phyloP scores from a whole-genome alignment of 1,140 invertebrate genomes.

The Hypothenemus hampei region DNA sequence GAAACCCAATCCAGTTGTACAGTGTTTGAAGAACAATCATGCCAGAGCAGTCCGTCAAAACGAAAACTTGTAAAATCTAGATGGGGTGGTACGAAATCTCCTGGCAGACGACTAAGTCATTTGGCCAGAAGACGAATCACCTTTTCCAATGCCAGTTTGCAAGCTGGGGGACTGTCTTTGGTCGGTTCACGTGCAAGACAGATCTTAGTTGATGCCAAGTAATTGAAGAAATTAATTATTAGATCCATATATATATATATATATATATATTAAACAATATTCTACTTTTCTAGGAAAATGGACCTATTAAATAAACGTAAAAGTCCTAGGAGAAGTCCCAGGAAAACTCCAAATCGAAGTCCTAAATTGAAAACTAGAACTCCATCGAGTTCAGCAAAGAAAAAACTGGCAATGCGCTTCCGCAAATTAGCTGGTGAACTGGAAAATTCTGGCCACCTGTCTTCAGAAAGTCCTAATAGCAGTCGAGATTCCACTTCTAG shows the following conservation, averaged over 20 bases:
- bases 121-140: constrained; percentile 58
- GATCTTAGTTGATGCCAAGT: constrained; percentile 43
- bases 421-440: constrained; percentile 33
- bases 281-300: constrained; percentile 36
- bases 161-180: constrained; percentile 27
- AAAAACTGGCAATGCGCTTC: constrained; percentile 49
- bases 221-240: no score
- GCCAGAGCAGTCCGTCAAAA: constrained; percentile 51
- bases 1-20: constrained; percentile 64
- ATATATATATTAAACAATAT: no score
- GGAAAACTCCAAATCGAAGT: constrained; percentile 41
- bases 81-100: constrained; percentile 58
- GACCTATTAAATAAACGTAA: constrained; percentile 44
- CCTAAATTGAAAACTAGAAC: constrained; percentile 37
- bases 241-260: no score
- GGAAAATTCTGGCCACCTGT: constrained; percentile 24
- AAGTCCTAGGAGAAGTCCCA: constrained; percentile 47
- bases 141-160: constrained; percentile 55
- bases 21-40: constrained; percentile 50
- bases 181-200: constrained; percentile 37
- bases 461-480: constrained; percentile 39
- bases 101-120: constrained; percentile 61
- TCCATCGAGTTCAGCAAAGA: constrained; percentile 49
- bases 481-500: constrained; percentile 41
- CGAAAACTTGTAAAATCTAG: constrained; percentile 50